phyloP scores from a whole-genome alignment of 2,797 vertebrate genomes.

The Glossophaga mutica region DNA sequence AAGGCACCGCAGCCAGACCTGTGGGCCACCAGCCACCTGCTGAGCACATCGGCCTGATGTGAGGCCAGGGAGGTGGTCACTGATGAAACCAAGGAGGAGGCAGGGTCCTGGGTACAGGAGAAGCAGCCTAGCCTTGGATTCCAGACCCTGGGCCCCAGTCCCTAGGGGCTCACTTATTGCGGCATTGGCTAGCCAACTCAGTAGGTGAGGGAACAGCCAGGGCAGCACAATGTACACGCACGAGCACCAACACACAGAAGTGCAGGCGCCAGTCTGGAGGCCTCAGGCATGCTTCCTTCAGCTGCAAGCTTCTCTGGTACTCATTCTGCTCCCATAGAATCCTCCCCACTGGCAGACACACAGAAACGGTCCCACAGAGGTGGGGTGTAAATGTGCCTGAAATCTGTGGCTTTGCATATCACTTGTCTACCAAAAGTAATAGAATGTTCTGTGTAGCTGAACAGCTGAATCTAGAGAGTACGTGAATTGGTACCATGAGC shows the following conservation, averaged over 20 bases:
- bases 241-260: neutral
- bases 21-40: neutral
- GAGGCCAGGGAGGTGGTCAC: neutral
- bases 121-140: neutral
- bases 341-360: neutral
- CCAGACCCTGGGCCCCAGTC: neutral
- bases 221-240: neutral
- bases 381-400: neutral
- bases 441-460: neutral
- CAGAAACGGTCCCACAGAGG: neutral
- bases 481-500: neutral
- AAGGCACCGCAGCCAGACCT: neutral
- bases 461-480: neutral
- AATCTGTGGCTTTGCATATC: neutral
- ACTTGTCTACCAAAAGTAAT: neutral
- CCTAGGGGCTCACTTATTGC: neutral
- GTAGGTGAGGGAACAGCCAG: neutral
- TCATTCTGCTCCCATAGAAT: neutral
- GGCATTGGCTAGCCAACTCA: neutral
- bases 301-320: neutral
- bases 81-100: neutral
- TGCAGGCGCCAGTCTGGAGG: neutral
- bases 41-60: neutral
- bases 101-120: too few species aligned
- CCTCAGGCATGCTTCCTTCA: neutral